These are phyloP conservation scores for Cyprinodon variegatus DNA, from an alignment of 2,113 vertebrate species.

Conservation along the genomic window DNA sequence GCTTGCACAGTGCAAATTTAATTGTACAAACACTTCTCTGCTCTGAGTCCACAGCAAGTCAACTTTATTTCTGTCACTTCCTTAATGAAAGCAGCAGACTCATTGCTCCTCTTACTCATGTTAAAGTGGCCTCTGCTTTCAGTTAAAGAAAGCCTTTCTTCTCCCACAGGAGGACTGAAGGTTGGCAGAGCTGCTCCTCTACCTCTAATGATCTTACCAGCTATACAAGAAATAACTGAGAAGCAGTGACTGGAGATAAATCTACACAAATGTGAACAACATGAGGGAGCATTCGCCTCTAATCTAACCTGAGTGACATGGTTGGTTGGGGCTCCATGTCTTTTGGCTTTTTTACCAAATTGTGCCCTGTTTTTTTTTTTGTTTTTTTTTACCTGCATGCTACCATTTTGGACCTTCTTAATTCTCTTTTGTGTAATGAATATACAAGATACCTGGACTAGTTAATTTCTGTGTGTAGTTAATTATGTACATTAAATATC, in stretches of 20 bases:
- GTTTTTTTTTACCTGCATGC: not conserved
- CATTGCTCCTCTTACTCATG: slow-evolving; percentile 44
- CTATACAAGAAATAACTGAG: slow-evolving; percentile 53
- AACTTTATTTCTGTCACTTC: slow-evolving; percentile 67
- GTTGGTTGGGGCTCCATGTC: not conserved
- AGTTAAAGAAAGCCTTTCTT: slow-evolving; percentile 86
- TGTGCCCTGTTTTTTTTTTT: too few relatives aligned
- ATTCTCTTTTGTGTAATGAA: not conserved
- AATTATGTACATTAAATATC: not conserved
- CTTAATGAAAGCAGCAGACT: slow-evolving; percentile 79
- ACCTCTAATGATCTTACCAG: slow-evolving; percentile 77
- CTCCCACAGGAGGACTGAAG: slow-evolving; percentile 85
- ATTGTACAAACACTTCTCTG: slow-evolving; percentile 51
- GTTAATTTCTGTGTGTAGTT: not conserved
- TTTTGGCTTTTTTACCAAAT: too few relatives aligned
- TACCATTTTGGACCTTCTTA: not conserved
- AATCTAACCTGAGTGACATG: slow-evolving; percentile 6
- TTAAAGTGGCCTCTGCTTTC: slow-evolving; percentile 63
- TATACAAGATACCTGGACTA: not conserved
- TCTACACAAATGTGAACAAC: slow-evolving; percentile 55
- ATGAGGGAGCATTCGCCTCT: slow-evolving; percentile 26
- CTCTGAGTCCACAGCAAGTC: slow-evolving; percentile 42
- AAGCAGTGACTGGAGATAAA: slow-evolving; percentile 52
- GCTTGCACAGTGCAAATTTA: slow-evolving; percentile 62
- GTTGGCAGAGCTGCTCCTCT: slow-evolving; percentile 88